These are phyloP conservation scores for Zaprionus vittiger DNA, from an alignment of 1,140 invertebrate genomes.

Conservation along the genomic window DNA sequence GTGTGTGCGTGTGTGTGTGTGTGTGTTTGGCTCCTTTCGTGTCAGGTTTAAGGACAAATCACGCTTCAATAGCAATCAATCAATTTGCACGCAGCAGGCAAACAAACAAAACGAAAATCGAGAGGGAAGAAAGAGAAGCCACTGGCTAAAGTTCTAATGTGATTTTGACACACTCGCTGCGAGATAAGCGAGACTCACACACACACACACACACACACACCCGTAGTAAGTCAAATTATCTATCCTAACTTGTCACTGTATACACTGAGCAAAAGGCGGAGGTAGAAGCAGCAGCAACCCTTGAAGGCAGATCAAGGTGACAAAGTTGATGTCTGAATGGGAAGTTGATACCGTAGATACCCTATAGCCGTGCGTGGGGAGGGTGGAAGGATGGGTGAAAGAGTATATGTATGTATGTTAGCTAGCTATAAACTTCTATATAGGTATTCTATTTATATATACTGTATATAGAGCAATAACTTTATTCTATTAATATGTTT, in stretches of 20 bases:
- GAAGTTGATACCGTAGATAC: neutral
- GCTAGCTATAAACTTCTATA: too few relatives aligned
- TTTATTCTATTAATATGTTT: too few relatives aligned
- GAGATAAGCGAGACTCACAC: constrained; percentile 27
- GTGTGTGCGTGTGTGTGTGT: constrained; percentile 22
- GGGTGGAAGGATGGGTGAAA: neutral
- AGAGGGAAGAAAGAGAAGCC: constrained; percentile 24
- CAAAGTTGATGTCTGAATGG: neutral
- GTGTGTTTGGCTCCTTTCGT: constrained; percentile 27
- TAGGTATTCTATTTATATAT: too few relatives aligned
- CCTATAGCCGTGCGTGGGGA: neutral
- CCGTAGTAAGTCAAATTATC: neutral
- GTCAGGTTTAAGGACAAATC: constrained; percentile 76
- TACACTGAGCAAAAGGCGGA: constrained; percentile 33
- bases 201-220: neutral
- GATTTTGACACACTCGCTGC: constrained; percentile 73
- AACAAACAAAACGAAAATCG: constrained; percentile 65
- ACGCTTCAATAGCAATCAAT: constrained; percentile 80
- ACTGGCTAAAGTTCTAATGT: constrained; percentile 74
- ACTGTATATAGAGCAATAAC: too few relatives aligned
- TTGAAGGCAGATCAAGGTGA: neutral
- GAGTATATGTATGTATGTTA: neutral
- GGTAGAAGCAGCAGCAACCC: neutral
- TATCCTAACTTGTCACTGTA: neutral
- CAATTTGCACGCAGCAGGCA: constrained; percentile 64